Conservation (phyloP, 1,140 invertebrate genomes). For the Druon quercuslanigerum region DNA sequence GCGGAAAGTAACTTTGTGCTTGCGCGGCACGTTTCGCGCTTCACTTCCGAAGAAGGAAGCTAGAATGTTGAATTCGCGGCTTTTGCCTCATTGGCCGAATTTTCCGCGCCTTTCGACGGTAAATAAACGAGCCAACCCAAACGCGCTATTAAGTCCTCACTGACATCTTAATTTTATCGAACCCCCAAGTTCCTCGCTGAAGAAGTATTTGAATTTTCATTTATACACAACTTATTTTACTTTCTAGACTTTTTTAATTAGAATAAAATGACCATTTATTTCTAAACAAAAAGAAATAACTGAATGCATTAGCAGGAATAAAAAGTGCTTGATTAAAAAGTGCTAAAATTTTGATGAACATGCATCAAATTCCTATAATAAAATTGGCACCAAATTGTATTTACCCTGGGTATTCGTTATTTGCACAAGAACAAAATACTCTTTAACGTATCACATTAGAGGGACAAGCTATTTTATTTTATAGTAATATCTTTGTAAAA, state of each 20-base stretch:
- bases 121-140: slow-evolving; percentile 10
- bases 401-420: too few relatives aligned
- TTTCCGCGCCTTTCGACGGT: slow-evolving; percentile 27
- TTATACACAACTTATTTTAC: neutral
- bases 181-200: neutral
- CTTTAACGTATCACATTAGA: too few relatives aligned
- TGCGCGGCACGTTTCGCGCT: slow-evolving; percentile 46
- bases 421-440: too few relatives aligned
- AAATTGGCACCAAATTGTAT: neutral
- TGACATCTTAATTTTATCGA: slow-evolving; percentile 10
- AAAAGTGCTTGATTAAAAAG: neutral
- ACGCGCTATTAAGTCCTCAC: slow-evolving; percentile 14
- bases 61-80: slow-evolving; percentile 29
- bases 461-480: too few relatives aligned
- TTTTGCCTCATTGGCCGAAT: slow-evolving; percentile 38
- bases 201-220: neutral
- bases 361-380: neutral
- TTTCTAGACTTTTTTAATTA: neutral
- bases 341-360: neutral
- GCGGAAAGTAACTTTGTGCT: slow-evolving; percentile 42
- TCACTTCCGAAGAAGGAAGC: slow-evolving; percentile 32
- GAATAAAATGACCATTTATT: neutral
- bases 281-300: neutral
- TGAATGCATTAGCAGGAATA: neutral
- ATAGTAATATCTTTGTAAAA: too few relatives aligned